These are phyloP conservation scores for Trilocha varians DNA, from an alignment of 2,888 invertebrate genomes.

Conservation along the genomic window DNA sequence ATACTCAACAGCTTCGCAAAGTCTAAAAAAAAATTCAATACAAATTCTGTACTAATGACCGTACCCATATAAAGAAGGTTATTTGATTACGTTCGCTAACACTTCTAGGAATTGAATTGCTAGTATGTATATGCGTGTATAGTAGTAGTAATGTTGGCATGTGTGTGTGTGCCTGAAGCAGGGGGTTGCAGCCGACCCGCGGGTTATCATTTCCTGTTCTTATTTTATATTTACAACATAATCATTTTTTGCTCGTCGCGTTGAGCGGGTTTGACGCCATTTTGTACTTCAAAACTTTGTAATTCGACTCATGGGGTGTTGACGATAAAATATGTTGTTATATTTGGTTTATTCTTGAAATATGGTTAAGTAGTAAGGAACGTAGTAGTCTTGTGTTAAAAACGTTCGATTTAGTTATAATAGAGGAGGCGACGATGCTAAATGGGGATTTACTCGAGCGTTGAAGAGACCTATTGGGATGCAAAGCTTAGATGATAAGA, in stretches of 20 bases:
- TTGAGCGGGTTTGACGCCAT: conserved; percentile 17
- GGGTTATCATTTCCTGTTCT: conserved; percentile 73
- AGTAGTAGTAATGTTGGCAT: conserved; percentile 27
- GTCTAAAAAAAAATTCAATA: too few species aligned
- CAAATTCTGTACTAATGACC: too few species aligned
- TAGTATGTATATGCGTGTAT: conserved; percentile 19
- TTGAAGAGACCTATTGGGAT: too few species aligned
- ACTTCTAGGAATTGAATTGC: conserved; percentile 27
- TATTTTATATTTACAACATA: conserved; percentile 68
- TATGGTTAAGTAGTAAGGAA: too few species aligned
- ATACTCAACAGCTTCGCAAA: too few species aligned
- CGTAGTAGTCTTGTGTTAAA: too few species aligned
- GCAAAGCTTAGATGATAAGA: too few species aligned
- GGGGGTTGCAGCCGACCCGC: conserved; percentile 52
- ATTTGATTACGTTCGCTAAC: background rate
- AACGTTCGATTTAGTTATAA: too few species aligned
- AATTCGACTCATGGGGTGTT: background rate
- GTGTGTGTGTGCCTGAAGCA: conserved; percentile 28
- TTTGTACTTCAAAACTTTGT: background rate
- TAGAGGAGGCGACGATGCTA: too few species aligned
- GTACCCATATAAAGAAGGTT: background rate
- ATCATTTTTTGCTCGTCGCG: conserved; percentile 45
- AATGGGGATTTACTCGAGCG: too few species aligned
- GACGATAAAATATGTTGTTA: too few species aligned
- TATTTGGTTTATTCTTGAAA: too few species aligned